phyloP scores from a whole-genome alignment of 2,888 invertebrate genomes.

The Agrilus biguttatus region DNA sequence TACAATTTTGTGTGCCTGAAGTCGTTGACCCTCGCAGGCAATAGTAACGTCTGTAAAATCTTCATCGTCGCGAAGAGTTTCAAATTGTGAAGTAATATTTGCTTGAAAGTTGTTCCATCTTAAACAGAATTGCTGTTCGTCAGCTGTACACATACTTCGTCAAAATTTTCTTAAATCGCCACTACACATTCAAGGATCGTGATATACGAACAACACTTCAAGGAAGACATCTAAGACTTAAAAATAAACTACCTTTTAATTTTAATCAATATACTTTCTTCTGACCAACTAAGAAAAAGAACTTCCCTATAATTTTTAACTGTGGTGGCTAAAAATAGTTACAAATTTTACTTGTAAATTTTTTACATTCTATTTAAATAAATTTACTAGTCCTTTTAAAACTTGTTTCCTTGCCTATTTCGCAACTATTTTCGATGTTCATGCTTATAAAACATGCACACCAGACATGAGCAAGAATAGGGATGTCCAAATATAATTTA shows the following conservation, averaged over 20 bases:
- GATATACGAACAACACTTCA: background rate
- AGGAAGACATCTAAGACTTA: slow-evolving; percentile 20
- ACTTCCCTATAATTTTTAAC: slow-evolving; percentile 17
- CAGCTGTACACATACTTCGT: slow-evolving; percentile 31
- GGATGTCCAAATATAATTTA: too few relatives aligned
- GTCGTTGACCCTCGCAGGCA: slow-evolving; percentile 69
- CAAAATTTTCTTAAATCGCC: slow-evolving; percentile 5
- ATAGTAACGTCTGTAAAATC: slow-evolving; percentile 80
- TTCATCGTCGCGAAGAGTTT: slow-evolving; percentile 70
- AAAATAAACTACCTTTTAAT: slow-evolving; percentile 29
- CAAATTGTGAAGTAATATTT: slow-evolving; percentile 76
- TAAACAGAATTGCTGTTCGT: slow-evolving; percentile 77
- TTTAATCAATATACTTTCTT: slow-evolving; percentile 31
- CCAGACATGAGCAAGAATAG: too few relatives aligned
- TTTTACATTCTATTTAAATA: too few relatives aligned
- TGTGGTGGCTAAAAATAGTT: too few relatives aligned
- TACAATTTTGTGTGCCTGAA: slow-evolving; percentile 76
- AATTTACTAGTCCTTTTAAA: too few relatives aligned
- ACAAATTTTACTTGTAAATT: too few relatives aligned
- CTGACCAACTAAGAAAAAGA: slow-evolving; percentile 31
- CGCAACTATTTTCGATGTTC: too few relatives aligned
- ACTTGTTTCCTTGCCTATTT: too few relatives aligned
- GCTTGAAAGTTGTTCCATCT: slow-evolving; percentile 84
- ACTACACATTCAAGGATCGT: too few relatives aligned
- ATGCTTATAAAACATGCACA: too few relatives aligned